phyloP scores from a whole-genome alignment of 2,888 invertebrate species.

The Portevinia maculata region DNA sequence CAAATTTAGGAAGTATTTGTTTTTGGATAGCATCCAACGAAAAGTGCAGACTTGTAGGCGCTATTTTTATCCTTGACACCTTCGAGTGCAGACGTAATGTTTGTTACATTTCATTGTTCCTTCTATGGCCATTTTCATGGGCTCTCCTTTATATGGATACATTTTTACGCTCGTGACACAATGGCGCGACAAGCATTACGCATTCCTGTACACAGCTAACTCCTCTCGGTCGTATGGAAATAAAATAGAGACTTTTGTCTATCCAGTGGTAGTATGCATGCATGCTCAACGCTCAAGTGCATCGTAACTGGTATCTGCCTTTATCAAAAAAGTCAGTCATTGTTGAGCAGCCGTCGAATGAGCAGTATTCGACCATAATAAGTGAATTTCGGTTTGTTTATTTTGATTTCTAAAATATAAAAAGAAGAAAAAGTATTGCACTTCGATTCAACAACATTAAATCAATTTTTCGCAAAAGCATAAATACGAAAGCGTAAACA shows the following conservation, averaged over 20 bases:
- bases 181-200: slow-evolving; percentile 3
- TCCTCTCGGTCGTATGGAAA: not conserved
- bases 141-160: not conserved
- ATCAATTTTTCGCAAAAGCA: not conserved
- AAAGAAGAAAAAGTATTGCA: no score
- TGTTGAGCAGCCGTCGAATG: slow-evolving; percentile 6
- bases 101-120: not conserved
- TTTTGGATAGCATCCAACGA: not conserved
- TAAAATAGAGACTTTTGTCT: not conserved
- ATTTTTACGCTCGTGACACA: slow-evolving; percentile 3
- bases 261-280: not conserved
- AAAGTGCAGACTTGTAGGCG: slow-evolving; percentile 9
- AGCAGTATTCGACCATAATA: slow-evolving; percentile 3
- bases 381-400: not conserved
- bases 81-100: not conserved
- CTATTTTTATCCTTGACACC: slow-evolving; percentile 6
- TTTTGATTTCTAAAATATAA: not conserved
- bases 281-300: not conserved
- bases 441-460: no score
- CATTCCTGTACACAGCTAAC: slow-evolving; percentile 3
- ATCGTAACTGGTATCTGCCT: slow-evolving; percentile 8
- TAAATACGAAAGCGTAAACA: not conserved
- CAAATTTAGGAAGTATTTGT: not conserved
- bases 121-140: not conserved
- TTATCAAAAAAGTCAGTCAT: not conserved